A percentile compares a stretch with the other conserved stretches of the same genome.
These are phyloP conservation scores for Pangasius mekongensis DNA, from an alignment of 2,797 vertebrate species.

Conservation along the genomic window DNA sequence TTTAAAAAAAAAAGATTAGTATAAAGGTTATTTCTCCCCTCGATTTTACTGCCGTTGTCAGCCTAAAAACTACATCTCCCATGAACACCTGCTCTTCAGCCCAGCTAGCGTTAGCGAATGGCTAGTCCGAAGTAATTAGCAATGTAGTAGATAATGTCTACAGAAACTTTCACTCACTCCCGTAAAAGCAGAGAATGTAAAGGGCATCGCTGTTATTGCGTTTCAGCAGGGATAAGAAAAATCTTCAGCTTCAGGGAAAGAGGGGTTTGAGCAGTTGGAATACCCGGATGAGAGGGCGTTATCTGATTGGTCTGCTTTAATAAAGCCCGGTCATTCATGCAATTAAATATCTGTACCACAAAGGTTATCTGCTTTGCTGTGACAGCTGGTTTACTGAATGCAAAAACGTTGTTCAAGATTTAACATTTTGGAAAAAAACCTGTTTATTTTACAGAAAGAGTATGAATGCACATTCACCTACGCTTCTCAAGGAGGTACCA, in stretches of 20 bases:
- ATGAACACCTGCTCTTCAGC: neutral
- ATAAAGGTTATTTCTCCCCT: neutral
- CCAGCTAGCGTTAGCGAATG: neutral
- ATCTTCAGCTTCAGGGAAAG: neutral
- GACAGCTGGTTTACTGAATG: neutral
- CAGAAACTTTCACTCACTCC: neutral
- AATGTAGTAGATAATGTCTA: neutral
- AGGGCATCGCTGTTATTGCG: neutral
- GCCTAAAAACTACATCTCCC: neutral
- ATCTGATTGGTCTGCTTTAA: neutral
- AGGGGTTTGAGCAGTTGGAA: neutral
- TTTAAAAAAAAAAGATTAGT: neutral
- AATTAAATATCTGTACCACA: neutral
- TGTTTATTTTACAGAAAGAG: slow-evolving; percentile 72
- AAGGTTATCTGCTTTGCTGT: neutral
- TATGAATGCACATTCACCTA: slow-evolving; percentile 90
- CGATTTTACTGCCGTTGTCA: neutral
- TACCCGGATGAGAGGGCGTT: neutral
- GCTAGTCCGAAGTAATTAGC: neutral
- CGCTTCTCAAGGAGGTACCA: slow-evolving; percentile 94
- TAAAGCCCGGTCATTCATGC: neutral
- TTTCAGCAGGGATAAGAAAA: neutral
- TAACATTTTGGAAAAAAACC: neutral
- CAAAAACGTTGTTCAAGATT: neutral
- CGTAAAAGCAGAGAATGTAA: neutral